These are phyloP conservation scores for Leptinotarsa rubiginosa DNA, from an alignment of 2,888 invertebrate genomes.

Conservation along the genomic window DNA sequence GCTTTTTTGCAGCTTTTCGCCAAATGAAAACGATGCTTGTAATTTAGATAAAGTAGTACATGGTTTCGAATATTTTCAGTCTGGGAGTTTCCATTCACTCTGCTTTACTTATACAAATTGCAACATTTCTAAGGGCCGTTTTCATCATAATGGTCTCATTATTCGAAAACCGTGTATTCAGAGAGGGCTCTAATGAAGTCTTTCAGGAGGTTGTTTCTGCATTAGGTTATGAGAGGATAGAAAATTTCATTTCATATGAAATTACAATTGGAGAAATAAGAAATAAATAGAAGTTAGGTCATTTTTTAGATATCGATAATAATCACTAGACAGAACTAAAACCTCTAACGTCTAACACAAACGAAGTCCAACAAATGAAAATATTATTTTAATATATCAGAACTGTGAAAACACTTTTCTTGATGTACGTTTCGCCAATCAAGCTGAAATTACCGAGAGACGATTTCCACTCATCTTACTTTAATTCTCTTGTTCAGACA, in stretches of 20 bases:
- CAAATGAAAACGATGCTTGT: conserved; percentile 58
- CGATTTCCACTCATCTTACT: no score
- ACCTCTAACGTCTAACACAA: no score
- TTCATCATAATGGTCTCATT: conserved; percentile 47
- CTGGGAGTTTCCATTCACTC: conserved; percentile 52
- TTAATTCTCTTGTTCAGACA: no score
- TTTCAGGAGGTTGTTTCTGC: neutral
- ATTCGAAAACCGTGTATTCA: conserved; percentile 31
- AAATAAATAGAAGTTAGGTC: neutral
- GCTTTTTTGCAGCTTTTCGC: conserved; percentile 55
- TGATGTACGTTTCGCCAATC: no score
- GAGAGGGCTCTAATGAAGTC: conserved; percentile 28
- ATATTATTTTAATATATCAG: no score
- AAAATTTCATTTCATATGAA: neutral
- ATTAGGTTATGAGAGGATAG: neutral
- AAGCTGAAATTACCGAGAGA: no score
- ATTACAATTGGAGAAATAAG: neutral
- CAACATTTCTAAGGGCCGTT: conserved; percentile 54
- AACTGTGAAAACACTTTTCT: no score
- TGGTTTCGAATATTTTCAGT: conserved; percentile 51
- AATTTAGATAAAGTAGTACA: conserved; percentile 60
- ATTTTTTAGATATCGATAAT: neutral
- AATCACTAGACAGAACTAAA: no score
- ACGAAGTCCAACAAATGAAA: no score
- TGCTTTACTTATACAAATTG: conserved; percentile 61